Evolutionary conservation across 2,888 invertebrate species (phyloP).

Genomic region (Drosophila ezoana): DNA sequence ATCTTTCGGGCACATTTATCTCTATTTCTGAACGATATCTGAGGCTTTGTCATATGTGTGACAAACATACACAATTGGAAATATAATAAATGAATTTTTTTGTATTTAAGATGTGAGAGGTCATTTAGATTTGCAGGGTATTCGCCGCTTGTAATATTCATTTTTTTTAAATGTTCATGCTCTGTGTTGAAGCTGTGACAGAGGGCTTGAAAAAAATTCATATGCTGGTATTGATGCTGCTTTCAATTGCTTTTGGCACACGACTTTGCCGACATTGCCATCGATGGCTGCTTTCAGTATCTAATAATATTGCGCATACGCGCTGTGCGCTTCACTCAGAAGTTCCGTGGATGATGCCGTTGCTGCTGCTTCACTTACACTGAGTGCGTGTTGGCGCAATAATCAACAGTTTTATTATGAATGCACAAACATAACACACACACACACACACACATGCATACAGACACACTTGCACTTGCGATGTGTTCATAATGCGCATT

Average conservation of each 20-base stretch:
- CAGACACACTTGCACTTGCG: constrained; percentile 16
- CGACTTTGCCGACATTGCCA: constrained; percentile 40
- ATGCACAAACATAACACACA: constrained; percentile 55
- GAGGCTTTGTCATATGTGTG: too few relatives aligned
- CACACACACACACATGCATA: constrained; percentile 8
- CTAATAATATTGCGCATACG: constrained; percentile 78
- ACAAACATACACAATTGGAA: too few relatives aligned
- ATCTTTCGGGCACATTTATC: too few relatives aligned
- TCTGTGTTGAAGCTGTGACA: constrained; percentile 32
- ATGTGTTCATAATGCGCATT: constrained; percentile 66
- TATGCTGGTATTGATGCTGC: constrained; percentile 69
- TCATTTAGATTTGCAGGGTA: neutral
- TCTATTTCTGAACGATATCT: too few relatives aligned
- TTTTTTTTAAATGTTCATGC: constrained; percentile 39
- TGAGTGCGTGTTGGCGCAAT: constrained; percentile 80
- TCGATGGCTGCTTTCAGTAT: constrained; percentile 79
- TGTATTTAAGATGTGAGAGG: too few relatives aligned
- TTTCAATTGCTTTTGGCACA: constrained; percentile 69
- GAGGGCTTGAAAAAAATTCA: constrained; percentile 64
- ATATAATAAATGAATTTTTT: too few relatives aligned
- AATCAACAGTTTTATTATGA: constrained; percentile 80
- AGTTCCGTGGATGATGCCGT: constrained; percentile 23
- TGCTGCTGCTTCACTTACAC: constrained; percentile 59
- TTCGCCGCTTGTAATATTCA: neutral
- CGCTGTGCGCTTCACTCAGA: constrained; percentile 49